Conservation (phyloP, 2,113 vertebrate species). For the Eudyptes chrysolophus region DNA sequence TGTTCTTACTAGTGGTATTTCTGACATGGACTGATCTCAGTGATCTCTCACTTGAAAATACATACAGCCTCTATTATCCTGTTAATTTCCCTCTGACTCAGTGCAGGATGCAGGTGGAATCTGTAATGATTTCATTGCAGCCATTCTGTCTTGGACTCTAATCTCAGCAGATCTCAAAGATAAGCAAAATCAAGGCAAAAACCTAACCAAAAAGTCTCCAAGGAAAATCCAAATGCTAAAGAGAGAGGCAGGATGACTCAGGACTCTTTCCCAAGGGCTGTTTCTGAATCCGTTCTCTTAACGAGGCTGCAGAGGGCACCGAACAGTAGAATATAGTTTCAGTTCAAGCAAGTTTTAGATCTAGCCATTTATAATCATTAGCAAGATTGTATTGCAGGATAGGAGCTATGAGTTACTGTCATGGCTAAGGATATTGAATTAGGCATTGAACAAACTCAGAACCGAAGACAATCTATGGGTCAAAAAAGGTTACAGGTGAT, state of each 20-base stretch:
- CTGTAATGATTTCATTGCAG: slow-evolving; percentile 18
- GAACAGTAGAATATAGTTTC: neutral
- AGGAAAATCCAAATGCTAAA: neutral
- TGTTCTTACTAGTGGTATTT: neutral
- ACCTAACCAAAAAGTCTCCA: neutral
- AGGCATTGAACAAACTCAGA: slow-evolving; percentile 10
- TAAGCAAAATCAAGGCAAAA: slow-evolving; percentile 30
- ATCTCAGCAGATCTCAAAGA: slow-evolving; percentile 28
- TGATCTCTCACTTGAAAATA: slow-evolving; percentile 43
- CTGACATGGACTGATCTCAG: neutral
- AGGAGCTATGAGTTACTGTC: slow-evolving; percentile 23
- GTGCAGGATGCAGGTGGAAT: slow-evolving; percentile 5
- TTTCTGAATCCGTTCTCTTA: neutral
- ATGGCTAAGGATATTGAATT: slow-evolving; percentile 1
- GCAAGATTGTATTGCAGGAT: neutral
- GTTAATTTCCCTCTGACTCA: slow-evolving; percentile 50
- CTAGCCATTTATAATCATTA: slow-evolving; percentile 39
- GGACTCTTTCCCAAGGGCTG: neutral
- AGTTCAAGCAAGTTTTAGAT: slow-evolving; percentile 6
- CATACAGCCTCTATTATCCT: neutral
- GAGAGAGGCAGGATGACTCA: neutral
- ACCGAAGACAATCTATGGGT: neutral
- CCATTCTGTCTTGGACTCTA: neutral
- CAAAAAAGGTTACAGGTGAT: neutral
- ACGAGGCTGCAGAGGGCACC: neutral